phyloP scores from a whole-genome alignment of 2,888 invertebrate genomes.

The Oxycera nigricornis region DNA sequence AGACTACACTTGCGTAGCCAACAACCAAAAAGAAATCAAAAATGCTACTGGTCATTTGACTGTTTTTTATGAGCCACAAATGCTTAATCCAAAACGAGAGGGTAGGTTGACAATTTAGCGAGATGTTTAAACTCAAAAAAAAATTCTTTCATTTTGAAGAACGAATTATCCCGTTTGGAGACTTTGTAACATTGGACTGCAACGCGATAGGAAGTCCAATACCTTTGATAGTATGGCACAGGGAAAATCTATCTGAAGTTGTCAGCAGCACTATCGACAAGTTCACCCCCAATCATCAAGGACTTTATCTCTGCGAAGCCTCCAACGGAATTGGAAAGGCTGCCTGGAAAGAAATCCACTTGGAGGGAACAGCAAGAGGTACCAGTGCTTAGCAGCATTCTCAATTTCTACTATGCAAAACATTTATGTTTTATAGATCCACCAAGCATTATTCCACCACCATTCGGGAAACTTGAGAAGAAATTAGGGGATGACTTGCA shows the following conservation, averaged over 20 bases:
- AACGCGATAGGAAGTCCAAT: slow-evolving; percentile 67
- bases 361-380: slow-evolving; percentile 41
- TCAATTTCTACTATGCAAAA: background rate
- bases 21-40: slow-evolving; percentile 25
- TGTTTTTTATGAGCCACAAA: slow-evolving; percentile 43
- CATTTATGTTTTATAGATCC: slow-evolving; percentile 16
- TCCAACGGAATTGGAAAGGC: slow-evolving; percentile 45
- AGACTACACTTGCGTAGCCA: slow-evolving; percentile 43
- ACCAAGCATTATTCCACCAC: slow-evolving; percentile 27
- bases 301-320: slow-evolving; percentile 52
- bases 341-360: slow-evolving; percentile 29
- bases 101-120: background rate
- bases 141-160: background rate
- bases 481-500: slow-evolving; percentile 38
- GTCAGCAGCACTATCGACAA: slow-evolving; percentile 6
- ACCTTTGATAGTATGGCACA: slow-evolving; percentile 67
- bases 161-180: slow-evolving; percentile 1
- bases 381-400: background rate
- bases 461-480: slow-evolving; percentile 1
- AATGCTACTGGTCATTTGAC: slow-evolving; percentile 39
- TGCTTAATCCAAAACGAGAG: slow-evolving; percentile 28
- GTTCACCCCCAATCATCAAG: slow-evolving; percentile 49
- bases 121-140: background rate
- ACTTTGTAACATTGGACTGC: slow-evolving; percentile 58
- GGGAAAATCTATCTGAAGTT: slow-evolving; percentile 17